Evolutionary conservation across 1,140 invertebrate genomes (phyloP).

Genomic region (Brachionus manjavacas): DNA sequence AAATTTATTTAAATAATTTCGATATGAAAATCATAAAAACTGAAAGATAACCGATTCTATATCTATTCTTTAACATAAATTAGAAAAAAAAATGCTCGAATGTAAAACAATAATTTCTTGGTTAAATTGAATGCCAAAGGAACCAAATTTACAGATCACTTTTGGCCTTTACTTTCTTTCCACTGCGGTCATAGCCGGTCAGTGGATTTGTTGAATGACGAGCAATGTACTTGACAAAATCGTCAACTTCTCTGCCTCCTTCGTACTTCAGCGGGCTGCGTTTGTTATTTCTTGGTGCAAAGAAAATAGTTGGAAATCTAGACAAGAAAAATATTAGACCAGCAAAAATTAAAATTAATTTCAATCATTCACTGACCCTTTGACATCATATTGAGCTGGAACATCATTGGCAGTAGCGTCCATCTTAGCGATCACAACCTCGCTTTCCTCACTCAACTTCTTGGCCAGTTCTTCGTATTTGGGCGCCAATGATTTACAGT

Average conservation of each 20-base stretch:
- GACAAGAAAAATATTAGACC: neutral
- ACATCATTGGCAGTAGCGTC: slow-evolving; percentile 98
- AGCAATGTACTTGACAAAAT: slow-evolving; percentile 92
- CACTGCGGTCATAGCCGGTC: slow-evolving; percentile 78
- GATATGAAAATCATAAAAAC: neutral
- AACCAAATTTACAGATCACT: neutral
- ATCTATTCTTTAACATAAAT: neutral
- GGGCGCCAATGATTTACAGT: slow-evolving; percentile 86
- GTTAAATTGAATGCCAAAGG: neutral
- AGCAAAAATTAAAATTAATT: neutral
- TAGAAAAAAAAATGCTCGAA: neutral
- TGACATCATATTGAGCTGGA: slow-evolving; percentile 80
- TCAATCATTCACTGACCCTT: slow-evolving; percentile 62
- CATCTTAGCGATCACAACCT: slow-evolving; percentile 87
- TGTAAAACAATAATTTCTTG: neutral
- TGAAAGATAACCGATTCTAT: neutral
- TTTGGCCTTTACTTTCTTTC: slow-evolving; percentile 68
- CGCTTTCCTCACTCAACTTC: slow-evolving; percentile 74
- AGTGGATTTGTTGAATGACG: slow-evolving; percentile 83
- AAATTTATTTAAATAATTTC: neutral
- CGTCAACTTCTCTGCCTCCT: slow-evolving; percentile 84
- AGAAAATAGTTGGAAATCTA: slow-evolving; percentile 89
- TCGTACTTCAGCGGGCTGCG: slow-evolving; percentile 81
- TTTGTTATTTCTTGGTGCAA: slow-evolving; percentile 79
- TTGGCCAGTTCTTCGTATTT: slow-evolving; percentile 87